Base-by-base conservation (phyloP, 2,113 vertebrate genomes). In the Oncorhynchus masou region DNA sequence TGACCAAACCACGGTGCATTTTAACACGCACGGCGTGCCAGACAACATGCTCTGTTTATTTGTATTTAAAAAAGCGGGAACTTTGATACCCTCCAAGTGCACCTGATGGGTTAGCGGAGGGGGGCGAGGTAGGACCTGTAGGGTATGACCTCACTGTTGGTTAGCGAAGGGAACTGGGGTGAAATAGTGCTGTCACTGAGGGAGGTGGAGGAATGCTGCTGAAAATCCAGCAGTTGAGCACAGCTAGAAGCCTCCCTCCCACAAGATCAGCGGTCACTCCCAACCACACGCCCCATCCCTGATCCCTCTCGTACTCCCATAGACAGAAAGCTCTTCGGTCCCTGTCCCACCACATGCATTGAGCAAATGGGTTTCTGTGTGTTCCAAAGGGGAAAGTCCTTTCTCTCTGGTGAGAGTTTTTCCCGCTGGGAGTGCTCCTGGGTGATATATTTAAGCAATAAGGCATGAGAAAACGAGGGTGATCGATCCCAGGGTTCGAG, bases 191-290 rank as follows among this genome's bases (percentile, higher is more conserved):
- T 71, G 80, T 39, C 39, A 83, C 87, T 19, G 72, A 82, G 75
- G 39, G 13, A 70, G 66, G 67, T 78, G 73, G 75, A 81, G 71
- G 80, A 88, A 85, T 76, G 68, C 65, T 45, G 39, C 9, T 45
- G 39, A 45, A 45, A 85, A 88, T 85, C 84, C 82, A 86, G 86
- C 73, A 80, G 70, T 74, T 70, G 89, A 83, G 84, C 75, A 81
- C 29, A 71, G 78, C 81, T 78, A 31, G 66, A 76, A 69, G 74
- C 83, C 39, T 45, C 39, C 73, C 88, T 90, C 92, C 87, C 84
- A 81, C 74, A 76, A 68, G 81, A 86, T 84, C 80, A 85, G 68
- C 87, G 84, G 83, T 45, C 83, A 85, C 88, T 62, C 81, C 88
- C 82, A 87, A 88, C 79, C 75, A 72, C 75, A 80, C 80, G 79